Conservation (phyloP, 2,888 invertebrate species). For the Dorcus parallelipipedus region DNA sequence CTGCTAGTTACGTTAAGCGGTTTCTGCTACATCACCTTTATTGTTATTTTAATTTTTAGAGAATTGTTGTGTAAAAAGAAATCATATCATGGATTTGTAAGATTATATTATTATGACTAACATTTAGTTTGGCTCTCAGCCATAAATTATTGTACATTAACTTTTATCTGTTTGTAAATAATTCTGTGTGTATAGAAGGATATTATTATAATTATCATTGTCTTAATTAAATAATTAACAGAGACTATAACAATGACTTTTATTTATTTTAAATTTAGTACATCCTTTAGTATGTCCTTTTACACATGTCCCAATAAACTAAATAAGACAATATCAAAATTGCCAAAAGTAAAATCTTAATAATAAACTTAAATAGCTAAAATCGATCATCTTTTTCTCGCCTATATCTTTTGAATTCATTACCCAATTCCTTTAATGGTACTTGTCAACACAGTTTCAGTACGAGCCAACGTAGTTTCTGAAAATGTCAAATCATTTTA, state of each 20-base stretch:
- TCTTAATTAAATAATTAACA: constrained; percentile 53
- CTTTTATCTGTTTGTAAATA: constrained; percentile 53
- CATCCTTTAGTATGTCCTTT: too few relatives aligned
- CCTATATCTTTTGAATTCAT: too few relatives aligned
- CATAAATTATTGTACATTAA: constrained; percentile 43
- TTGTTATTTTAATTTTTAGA: constrained; percentile 43
- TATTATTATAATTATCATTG: constrained; percentile 50
- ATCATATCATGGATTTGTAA: constrained; percentile 49
- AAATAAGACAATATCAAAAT: too few relatives aligned
- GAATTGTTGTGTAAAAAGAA: constrained; percentile 49
- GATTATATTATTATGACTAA: constrained; percentile 36
- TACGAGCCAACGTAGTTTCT: too few relatives aligned
- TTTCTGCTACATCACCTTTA: constrained; percentile 30
- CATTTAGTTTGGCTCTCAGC: constrained; percentile 35
- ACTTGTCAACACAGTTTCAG: too few relatives aligned
- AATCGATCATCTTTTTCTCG: too few relatives aligned
- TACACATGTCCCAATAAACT: too few relatives aligned
- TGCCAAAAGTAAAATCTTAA: too few relatives aligned
- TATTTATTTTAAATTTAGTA: constrained; percentile 15
- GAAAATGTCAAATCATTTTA: too few relatives aligned
- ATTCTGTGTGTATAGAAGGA: constrained; percentile 52
- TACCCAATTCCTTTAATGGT: too few relatives aligned
- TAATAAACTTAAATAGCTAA: too few relatives aligned
- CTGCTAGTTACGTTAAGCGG: constrained; percentile 15
- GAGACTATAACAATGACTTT: constrained; percentile 41